phyloP scores from a whole-genome alignment of 1,140 invertebrate species.

The Anastrepha obliqua region DNA sequence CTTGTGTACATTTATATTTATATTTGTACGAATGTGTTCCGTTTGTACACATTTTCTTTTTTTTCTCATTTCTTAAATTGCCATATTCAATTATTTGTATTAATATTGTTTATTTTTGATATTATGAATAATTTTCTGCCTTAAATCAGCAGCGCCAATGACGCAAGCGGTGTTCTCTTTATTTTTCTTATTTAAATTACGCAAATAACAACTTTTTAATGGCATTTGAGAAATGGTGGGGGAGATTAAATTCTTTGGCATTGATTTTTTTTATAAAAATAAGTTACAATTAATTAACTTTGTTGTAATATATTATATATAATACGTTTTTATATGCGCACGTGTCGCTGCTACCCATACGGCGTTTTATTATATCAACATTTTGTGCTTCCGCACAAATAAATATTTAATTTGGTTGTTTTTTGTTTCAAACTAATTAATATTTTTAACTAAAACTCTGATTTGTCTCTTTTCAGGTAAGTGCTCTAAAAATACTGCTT shows the following conservation, averaged over 20 bases:
- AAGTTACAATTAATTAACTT: neutral
- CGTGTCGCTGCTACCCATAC: neutral
- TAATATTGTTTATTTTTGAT: constrained; percentile 41
- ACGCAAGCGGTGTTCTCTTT: constrained; percentile 26
- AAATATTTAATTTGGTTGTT: neutral
- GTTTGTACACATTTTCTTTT: neutral
- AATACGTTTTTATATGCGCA: neutral
- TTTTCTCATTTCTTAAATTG: constrained; percentile 37
- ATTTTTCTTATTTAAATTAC: constrained; percentile 43
- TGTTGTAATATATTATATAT: neutral
- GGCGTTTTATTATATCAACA: neutral
- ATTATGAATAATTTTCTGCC: constrained; percentile 46
- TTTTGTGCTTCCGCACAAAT: neutral
- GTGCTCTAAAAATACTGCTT: neutral
- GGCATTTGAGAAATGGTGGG: constrained; percentile 20
- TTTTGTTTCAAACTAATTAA: neutral
- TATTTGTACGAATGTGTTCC: neutral
- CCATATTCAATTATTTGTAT: constrained; percentile 47
- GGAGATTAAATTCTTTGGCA: neutral
- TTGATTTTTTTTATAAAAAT: neutral
- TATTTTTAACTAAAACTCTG: neutral
- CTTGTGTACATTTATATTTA: constrained; percentile 18
- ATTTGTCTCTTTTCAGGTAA: constrained; percentile 40
- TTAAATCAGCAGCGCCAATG: constrained; percentile 7
- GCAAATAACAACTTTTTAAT: constrained; percentile 43